Evolutionary conservation across 1,140 invertebrate genomes (phyloP), one percentile per base, ranked within the genome.

Genomic region (Drosophila nebulosa): DNA sequence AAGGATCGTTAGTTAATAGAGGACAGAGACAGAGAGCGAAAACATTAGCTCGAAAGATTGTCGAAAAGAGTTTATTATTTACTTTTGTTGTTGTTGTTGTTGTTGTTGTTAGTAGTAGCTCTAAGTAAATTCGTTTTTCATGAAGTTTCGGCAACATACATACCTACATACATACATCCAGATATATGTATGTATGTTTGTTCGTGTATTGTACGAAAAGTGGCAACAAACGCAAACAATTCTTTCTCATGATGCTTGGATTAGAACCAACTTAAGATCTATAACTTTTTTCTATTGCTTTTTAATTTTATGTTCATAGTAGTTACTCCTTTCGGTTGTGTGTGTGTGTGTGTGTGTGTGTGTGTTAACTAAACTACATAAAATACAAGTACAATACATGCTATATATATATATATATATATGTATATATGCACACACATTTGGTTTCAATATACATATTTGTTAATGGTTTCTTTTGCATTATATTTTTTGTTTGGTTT

Each of bases 51-150:
- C 10, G 39, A 46, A 35, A 58, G 71, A 65, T 74, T 74, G 68
- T 70, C 57, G 24, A 61, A 50, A 42, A 42, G 64, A 52, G 57
- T 58, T 39, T 14, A 22, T 46, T 62, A 50, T 62, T 30, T 26
- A 39, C 12, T 27, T 52, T 56, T 46, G 56, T 61, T 39, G 55
- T 24, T 64, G 39, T 39, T 61, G 66, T 64, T 62, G 56, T 69
- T 79, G 60, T 80, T 74, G 65, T 76, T 62, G 60, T 80, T 74
- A 61, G 73, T 62, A 70, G 66, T 77, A 71, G 63, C 78, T 83
- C 83, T 83, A 86, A 78, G 83, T 86, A 86, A 88, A 86, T 86
- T 86, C 80, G 80, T 85, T 74, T 85, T 78, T 46, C 67, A 70
- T 76, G 70, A 71, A 68, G 69, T 55, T 55, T 55, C 26, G 52